A percentile compares a stretch with the other conserved stretches of the same genome.
Conservation (phyloP, 1,140 invertebrate genomes). For the Rhagoletis pomonella region DNA sequence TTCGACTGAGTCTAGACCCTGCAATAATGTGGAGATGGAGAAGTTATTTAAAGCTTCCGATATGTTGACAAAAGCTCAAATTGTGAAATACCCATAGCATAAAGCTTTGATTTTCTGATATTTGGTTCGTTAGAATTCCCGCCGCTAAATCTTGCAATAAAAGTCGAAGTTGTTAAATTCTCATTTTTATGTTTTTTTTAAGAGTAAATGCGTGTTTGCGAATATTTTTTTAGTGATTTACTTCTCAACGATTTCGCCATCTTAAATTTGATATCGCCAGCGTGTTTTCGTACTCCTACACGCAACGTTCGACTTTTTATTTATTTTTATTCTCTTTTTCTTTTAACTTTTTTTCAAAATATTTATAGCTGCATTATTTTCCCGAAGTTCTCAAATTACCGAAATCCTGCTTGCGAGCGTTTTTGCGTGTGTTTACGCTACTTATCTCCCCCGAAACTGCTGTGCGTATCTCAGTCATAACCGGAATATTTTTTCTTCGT, state of each 20-base stretch:
- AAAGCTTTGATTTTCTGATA: too few relatives aligned
- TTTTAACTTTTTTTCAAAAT: slow-evolving; percentile 24
- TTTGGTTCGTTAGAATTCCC: neutral
- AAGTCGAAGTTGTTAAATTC: neutral
- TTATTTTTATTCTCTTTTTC: neutral
- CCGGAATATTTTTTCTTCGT: neutral
- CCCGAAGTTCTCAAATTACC: slow-evolving; percentile 40
- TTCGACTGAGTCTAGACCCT: too few relatives aligned
- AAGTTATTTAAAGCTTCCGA: too few relatives aligned
- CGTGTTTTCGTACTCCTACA: neutral
- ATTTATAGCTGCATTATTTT: slow-evolving; percentile 39
- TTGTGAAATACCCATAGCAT: too few relatives aligned
- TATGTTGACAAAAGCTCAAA: too few relatives aligned
- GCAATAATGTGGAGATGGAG: too few relatives aligned
- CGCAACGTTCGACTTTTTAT: too few relatives aligned
- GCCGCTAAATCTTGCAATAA: neutral
- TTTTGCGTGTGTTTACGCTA: slow-evolving; percentile 3
- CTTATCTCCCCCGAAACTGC: neutral
- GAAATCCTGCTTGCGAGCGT: neutral
- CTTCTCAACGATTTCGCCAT: neutral
- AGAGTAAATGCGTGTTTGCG: neutral
- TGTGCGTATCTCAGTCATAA: neutral
- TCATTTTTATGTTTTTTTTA: too few relatives aligned
- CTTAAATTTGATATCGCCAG: neutral
- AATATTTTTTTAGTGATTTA: neutral